phyloP scores from a whole-genome alignment of 1,140 invertebrate genomes.

The Meteorus sp. region DNA sequence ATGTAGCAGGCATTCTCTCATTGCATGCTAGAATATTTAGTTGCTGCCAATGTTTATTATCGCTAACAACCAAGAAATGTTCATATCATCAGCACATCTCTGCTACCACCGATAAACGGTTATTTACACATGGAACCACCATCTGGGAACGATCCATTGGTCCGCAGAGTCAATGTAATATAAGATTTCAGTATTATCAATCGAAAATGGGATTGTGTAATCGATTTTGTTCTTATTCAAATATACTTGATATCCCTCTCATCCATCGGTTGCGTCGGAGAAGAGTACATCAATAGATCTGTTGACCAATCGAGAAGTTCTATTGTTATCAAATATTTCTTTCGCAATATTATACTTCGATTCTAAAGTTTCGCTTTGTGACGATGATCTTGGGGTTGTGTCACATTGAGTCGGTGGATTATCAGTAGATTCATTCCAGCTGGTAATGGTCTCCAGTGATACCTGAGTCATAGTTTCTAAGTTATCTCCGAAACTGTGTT shows the following conservation, averaged over 20 bases:
- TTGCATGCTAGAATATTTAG: too few relatives aligned
- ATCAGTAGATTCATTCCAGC: constrained; percentile 9
- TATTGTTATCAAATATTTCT: background rate
- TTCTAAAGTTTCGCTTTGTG: background rate
- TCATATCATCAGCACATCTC: too few relatives aligned
- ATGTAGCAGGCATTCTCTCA: too few relatives aligned
- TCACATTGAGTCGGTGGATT: background rate
- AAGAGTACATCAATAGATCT: constrained; percentile 20
- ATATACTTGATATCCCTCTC: background rate
- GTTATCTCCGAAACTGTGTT: constrained; percentile 41
- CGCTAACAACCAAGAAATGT: too few relatives aligned
- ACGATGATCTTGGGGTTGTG: background rate
- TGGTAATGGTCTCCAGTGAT: constrained; percentile 39
- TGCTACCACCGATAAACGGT: too few relatives aligned
- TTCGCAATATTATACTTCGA: background rate
- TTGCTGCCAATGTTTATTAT: too few relatives aligned
- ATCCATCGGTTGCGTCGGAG: constrained; percentile 11
- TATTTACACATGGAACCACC: too few relatives aligned
- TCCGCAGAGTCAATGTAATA: too few relatives aligned
- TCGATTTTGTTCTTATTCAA: too few relatives aligned
- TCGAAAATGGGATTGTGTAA: too few relatives aligned
- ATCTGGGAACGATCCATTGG: too few relatives aligned
- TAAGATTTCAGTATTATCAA: too few relatives aligned
- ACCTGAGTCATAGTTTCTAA: constrained; percentile 33
- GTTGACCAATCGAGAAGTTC: constrained; percentile 9